A percentile compares a stretch with the other conserved stretches of the same genome.
Conservation (phyloP, 2,113 vertebrate species). For the Actenoides lindsayi region DNA sequence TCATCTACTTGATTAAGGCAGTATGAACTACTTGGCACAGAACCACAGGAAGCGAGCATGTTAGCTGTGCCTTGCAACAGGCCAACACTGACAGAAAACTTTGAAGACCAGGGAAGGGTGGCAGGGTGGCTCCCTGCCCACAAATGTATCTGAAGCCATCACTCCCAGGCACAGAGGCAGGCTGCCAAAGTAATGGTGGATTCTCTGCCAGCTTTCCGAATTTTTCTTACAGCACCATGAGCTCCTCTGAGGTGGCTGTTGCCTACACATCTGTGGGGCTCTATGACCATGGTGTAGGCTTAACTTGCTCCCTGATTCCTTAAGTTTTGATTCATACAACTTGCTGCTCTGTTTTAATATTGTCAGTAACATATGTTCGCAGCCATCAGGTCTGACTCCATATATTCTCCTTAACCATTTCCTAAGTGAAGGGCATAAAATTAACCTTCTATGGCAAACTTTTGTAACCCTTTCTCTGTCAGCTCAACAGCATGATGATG, state of each 20-base stretch:
- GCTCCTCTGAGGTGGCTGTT: neutral
- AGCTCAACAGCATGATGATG: neutral
- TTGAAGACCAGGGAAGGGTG: rapidly evolving
- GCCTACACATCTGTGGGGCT: neutral
- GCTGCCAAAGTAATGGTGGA: neutral
- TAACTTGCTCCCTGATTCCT: neutral
- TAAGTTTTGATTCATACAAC: neutral
- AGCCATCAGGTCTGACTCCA: neutral
- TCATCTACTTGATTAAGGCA: neutral
- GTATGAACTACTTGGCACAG: neutral
- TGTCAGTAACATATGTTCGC: neutral
- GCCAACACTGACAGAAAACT: neutral
- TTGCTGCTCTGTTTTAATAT: neutral
- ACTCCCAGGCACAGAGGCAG: neutral
- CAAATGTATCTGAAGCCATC: neutral
- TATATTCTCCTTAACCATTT: neutral
- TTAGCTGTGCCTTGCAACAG: neutral
- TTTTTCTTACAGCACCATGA: neutral
- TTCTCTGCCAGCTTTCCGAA: neutral
- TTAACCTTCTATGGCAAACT: neutral
- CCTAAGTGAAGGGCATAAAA: neutral
- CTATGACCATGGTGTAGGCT: neutral
- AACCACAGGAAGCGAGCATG: neutral
- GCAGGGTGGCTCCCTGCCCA: rapidly evolving
- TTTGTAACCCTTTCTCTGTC: neutral